Evolutionary conservation across 92 coral and sea anemone species (phyloP), one percentile per base, ranked within the genome.

Genomic region (Zoanthus gigantus): DNA sequence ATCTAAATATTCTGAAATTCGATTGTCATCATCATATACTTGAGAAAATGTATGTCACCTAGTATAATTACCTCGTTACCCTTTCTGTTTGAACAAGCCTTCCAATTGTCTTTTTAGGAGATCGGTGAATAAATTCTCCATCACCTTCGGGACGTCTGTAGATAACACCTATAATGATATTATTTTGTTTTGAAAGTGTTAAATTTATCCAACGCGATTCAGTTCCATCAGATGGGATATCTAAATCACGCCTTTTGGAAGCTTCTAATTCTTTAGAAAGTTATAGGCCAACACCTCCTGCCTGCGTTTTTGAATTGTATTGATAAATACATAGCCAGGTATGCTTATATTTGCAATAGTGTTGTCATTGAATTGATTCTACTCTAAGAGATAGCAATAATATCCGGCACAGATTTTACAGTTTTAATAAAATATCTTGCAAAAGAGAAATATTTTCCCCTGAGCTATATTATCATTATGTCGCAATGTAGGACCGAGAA

Each of bases 221-320:
- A 68, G 71, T 81, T 31, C 88, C 88, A 72, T 88, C 82, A 73
- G 63, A 67, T 73, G 87, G 72, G 57, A 81, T 74, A 71, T 83
- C 88, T 74, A 89, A 76, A 74, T 73, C 91, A 28, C 82, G 86
- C 83, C 91, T 82, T 77, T 88, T 81, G 50, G 74, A 79, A 76
- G 72, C 82, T 53, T 83, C 72, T 83, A 84, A 74, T 71, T 90
- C 73, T 30, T 71, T 90, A 34, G 79, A 90, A 52, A 90, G 53
- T 66, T 88, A 91, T 54, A 91, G 71, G 34, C 85, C 93, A 82
- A 75, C 88, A 57, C 93, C 93, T 71, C 91, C 93, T 77, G 86
- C 93, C 76, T 61, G 71, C 65, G 91, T 82, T 81, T 72, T 80
- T 60, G 91, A 87, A 69, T 91, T 46, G 90, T 88, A 78, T 88